Evolutionary conservation across 35 echinoderm and acorn worm genomes (phyloP).

Genomic region (Holothuria glaberrima): DNA sequence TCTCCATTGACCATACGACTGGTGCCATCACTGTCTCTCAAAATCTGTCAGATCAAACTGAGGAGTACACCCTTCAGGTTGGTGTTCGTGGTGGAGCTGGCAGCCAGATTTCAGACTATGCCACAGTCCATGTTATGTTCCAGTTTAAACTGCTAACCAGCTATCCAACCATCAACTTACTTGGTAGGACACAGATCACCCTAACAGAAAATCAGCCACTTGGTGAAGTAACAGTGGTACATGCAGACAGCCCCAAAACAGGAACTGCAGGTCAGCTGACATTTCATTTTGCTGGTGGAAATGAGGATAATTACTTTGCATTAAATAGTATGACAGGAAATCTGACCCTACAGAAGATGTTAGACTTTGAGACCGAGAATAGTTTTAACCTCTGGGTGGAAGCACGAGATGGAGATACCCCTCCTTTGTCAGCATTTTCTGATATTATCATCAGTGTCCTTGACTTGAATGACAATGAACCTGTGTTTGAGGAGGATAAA

Average conservation of each 20-base stretch:
- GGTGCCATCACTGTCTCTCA: constrained; percentile 68
- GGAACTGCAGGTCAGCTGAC: constrained; percentile 51
- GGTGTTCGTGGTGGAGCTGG: constrained; percentile 35
- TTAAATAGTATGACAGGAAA: constrained; percentile 72
- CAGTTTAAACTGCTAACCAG: constrained; percentile 27
- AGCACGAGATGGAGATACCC: constrained; percentile 65
- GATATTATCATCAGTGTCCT: constrained; percentile 58
- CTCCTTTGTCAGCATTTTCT: constrained; percentile 73
- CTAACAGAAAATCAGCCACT: constrained; percentile 56
- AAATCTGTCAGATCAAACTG: constrained; percentile 59
- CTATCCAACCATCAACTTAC: constrained; percentile 62
- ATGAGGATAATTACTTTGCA: constrained; percentile 67
- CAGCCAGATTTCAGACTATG: constrained; percentile 5
- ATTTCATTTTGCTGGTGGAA: constrained; percentile 84
- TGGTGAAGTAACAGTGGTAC: constrained; percentile 52
- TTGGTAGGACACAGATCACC: constrained; percentile 32
- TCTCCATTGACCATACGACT: constrained; percentile 60
- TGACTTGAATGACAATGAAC: constrained; percentile 94
- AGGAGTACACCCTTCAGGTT: constrained; percentile 65
- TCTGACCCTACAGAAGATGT: constrained; percentile 49
- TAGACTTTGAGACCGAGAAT: constrained; percentile 70
- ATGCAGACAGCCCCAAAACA: constrained; percentile 63
- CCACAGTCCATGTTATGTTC: constrained; percentile 65
- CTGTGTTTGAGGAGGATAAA: constrained; percentile 61
- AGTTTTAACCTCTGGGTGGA: constrained; percentile 74